A percentile compares a stretch with the other conserved stretches of the same genome.
These are phyloP conservation scores for Girardia tigrina DNA, from an alignment of 2,888 invertebrate species.

Conservation along the genomic window DNA sequence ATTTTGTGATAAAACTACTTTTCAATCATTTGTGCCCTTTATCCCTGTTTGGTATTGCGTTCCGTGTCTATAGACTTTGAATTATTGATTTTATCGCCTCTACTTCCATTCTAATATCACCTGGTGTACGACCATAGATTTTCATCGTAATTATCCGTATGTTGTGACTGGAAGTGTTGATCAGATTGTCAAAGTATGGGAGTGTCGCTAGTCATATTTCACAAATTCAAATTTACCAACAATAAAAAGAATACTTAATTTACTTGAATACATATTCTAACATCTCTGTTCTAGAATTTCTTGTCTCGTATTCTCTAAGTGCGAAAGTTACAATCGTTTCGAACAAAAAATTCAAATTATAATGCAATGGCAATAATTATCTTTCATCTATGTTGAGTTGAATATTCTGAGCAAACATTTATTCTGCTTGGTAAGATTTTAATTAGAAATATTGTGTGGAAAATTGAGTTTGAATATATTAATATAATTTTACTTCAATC, in stretches of 20 bases:
- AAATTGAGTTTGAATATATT: background rate
- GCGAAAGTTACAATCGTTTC: background rate
- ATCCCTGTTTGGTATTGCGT: too few species aligned
- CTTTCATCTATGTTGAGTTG: constrained; percentile 20
- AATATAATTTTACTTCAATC: too few species aligned
- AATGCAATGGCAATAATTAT: constrained; percentile 20
- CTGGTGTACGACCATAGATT: too few species aligned
- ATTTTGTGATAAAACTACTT: too few species aligned
- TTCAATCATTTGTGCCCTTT: too few species aligned
- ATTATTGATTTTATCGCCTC: too few species aligned
- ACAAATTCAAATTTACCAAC: too few species aligned
- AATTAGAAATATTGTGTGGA: constrained; percentile 19
- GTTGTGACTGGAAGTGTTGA: constrained; percentile 98
- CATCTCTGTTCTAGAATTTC: background rate
- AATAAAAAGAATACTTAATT: background rate
- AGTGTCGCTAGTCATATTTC: constrained; percentile 69
- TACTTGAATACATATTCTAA: constrained; percentile 6
- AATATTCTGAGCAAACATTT: constrained; percentile 9
- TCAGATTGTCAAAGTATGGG: constrained; percentile 98
- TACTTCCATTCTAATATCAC: too few species aligned
- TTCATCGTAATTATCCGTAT: constrained; percentile 89
- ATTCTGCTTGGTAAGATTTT: constrained; percentile 3
- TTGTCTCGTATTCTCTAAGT: background rate
- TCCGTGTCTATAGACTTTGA: too few species aligned
- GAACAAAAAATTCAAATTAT: background rate